Evolutionary conservation across 2,113 vertebrate genomes (phyloP).

Genomic region (Gobius niger): DNA sequence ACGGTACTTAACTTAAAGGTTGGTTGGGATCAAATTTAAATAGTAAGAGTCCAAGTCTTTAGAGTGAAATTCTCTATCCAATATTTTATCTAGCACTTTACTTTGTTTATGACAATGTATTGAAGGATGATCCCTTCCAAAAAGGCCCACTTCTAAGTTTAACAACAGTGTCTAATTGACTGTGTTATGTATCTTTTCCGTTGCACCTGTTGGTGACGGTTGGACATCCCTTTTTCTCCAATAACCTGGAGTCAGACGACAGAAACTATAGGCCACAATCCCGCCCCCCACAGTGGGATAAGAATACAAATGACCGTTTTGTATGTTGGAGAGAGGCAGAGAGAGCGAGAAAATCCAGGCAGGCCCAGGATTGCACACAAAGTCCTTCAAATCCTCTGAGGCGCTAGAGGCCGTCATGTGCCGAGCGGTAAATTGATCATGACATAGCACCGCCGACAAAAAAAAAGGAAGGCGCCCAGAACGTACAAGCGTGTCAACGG

Average conservation of each 20-base stretch:
- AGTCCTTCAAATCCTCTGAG: conserved; percentile 72
- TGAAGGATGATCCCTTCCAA: no score
- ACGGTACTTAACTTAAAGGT: no score
- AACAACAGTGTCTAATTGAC: no score
- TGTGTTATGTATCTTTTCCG: background rate
- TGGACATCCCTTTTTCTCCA: conserved; percentile 45
- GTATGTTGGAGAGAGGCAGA: conserved; percentile 56
- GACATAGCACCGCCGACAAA: conserved; percentile 63
- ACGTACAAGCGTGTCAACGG: conserved; percentile 66
- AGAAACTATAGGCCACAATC: conserved; percentile 51
- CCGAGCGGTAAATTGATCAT: conserved; percentile 76
- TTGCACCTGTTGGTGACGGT: background rate
- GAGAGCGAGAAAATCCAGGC: conserved; percentile 31
- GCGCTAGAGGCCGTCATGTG: conserved; percentile 71
- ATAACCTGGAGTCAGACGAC: conserved; percentile 56
- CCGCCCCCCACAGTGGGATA: conserved; percentile 53
- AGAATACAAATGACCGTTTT: conserved; percentile 69
- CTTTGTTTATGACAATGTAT: no score
- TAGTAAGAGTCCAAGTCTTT: no score
- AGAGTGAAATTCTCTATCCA: no score
- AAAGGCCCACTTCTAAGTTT: no score
- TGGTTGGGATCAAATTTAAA: no score
- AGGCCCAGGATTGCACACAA: conserved; percentile 67
- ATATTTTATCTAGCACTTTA: no score
- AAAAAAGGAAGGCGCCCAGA: conserved; percentile 51